phyloP scores from a whole-genome alignment of 2,113 vertebrate genomes.

The Aleadryas rufinucha region DNA sequence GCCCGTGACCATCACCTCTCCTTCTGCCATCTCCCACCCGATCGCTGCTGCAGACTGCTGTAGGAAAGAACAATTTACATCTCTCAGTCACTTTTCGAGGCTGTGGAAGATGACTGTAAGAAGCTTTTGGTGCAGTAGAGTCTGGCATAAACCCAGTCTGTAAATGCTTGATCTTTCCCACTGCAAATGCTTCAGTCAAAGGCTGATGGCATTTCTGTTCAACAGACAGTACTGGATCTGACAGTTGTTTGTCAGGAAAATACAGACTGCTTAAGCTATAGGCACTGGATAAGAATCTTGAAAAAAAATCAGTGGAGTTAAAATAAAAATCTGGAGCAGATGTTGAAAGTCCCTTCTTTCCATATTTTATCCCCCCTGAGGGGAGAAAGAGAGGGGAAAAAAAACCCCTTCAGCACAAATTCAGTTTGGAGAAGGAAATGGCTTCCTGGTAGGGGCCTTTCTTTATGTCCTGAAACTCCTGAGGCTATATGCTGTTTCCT shows the following conservation, averaged over 20 bases:
- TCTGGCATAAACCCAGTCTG: background rate
- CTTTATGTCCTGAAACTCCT: background rate
- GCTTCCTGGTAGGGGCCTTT: background rate
- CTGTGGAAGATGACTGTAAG: background rate
- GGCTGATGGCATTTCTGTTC: background rate
- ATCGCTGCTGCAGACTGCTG: rapidly evolving
- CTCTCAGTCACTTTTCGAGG: rapidly evolving
- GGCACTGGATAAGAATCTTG: background rate
- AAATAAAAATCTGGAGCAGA: conserved; percentile 31
- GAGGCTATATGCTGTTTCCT: background rate
- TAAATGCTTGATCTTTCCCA: background rate
- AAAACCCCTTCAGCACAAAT: background rate
- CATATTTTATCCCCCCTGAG: background rate
- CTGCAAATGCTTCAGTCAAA: background rate
- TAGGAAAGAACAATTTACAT: background rate
- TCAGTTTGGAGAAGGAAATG: conserved; percentile 62
- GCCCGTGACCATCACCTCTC: background rate
- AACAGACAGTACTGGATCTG: background rate
- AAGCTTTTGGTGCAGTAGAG: background rate
- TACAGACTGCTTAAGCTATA: background rate
- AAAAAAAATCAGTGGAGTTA: background rate
- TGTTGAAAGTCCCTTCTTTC: conserved; percentile 24
- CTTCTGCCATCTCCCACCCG: background rate
- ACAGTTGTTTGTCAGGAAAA: background rate
- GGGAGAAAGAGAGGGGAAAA: background rate